Conservation (phyloP, 2,888 invertebrate genomes). For the Euphydryas editha region DNA sequence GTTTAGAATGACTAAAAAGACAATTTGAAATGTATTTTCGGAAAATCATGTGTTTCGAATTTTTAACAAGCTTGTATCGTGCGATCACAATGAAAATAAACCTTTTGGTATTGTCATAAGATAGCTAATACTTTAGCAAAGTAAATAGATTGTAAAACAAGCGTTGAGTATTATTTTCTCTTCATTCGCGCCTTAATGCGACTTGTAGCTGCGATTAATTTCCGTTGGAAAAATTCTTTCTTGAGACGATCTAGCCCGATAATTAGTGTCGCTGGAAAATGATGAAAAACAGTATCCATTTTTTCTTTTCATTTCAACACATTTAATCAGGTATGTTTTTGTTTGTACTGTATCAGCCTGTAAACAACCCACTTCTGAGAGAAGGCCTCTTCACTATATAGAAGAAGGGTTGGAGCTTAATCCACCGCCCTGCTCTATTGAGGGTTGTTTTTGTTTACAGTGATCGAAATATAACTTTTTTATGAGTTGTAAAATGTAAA, state of each 20-base stretch:
- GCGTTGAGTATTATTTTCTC: conserved; percentile 23
- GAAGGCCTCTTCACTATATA: too few relatives aligned
- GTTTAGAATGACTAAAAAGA: background rate
- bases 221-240: conserved; percentile 26
- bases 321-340: conserved; percentile 1
- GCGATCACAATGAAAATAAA: background rate
- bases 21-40: background rate
- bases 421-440: too few relatives aligned
- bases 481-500: too few relatives aligned
- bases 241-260: conserved; percentile 26
- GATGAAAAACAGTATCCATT: conserved; percentile 21
- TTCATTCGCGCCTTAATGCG: conserved; percentile 29
- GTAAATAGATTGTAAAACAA: conserved; percentile 13
- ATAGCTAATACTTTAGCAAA: background rate
- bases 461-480: too few relatives aligned
- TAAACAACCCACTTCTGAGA: too few relatives aligned
- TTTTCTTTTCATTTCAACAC: conserved; percentile 21
- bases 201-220: conserved; percentile 33
- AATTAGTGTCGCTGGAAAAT: conserved; percentile 20
- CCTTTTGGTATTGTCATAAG: conserved; percentile 1
- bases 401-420: too few relatives aligned
- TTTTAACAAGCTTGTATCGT: background rate
- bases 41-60: background rate
- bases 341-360: too few relatives aligned
- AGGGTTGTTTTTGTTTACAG: too few relatives aligned